Conservation (phyloP, 1,140 invertebrate genomes). For the Dendroctonus valens region DNA sequence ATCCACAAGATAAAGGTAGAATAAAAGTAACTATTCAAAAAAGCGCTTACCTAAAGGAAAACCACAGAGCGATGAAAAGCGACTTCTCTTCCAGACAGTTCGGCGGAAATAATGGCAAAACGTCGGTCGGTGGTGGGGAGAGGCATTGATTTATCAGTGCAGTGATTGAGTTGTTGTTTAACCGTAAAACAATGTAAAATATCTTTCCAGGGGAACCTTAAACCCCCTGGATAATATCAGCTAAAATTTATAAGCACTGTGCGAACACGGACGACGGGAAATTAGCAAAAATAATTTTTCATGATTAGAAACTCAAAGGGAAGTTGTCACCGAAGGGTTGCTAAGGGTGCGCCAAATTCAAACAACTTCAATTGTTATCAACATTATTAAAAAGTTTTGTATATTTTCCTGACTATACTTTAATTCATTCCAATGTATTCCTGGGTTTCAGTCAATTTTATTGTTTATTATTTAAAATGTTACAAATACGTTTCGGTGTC, state of each 20-base stretch:
- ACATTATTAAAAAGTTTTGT: no score
- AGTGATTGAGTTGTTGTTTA: conserved; percentile 8
- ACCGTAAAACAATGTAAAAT: neutral
- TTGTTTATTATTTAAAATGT: no score
- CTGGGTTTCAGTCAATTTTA: no score
- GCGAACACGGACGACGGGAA: no score
- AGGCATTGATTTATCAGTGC: conserved; percentile 39
- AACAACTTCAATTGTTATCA: conserved; percentile 14
- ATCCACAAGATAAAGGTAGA: no score
- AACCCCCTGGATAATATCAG: no score
- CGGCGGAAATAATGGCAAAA: conserved; percentile 43
- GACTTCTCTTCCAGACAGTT: conserved; percentile 35
- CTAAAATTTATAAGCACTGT: no score
- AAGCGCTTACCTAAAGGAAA: conserved; percentile 42
- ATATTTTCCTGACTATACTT: no score
- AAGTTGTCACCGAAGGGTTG: conserved; percentile 4
- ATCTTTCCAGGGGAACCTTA: neutral
- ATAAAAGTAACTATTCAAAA: no score
- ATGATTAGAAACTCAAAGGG: conserved; percentile 7
- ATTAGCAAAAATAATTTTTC: neutral
- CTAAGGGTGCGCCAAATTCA: conserved; percentile 23
- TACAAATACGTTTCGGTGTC: no score
- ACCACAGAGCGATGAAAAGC: conserved; percentile 39
- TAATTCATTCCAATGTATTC: no score
- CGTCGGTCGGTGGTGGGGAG: conserved; percentile 31